Percentiles rank a stretch among this genome's conserved stretches.
phyloP scores from a whole-genome alignment of 2,888 invertebrate species.

The Calameuta filiformis region DNA sequence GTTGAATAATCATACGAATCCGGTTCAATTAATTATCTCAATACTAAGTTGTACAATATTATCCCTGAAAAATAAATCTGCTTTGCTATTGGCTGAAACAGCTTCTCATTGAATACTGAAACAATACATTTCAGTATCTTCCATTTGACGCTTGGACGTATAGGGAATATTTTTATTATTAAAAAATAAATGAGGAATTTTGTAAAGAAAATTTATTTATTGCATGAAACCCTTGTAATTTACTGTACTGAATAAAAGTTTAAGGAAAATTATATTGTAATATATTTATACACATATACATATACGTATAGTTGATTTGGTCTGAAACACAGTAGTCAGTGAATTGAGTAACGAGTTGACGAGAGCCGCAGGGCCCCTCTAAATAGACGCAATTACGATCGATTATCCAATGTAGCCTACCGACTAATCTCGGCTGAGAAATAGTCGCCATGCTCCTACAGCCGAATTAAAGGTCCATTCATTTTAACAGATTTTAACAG shows the following conservation, averaged over 20 bases:
- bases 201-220: neutral
- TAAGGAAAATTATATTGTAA: neutral
- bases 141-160: neutral
- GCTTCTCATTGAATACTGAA: neutral
- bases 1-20: neutral
- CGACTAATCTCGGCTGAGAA: slow-evolving; percentile 34
- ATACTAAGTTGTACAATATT: neutral
- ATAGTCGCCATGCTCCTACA: neutral
- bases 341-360: neutral
- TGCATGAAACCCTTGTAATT: neutral
- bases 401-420: slow-evolving; percentile 40
- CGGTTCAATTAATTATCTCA: neutral
- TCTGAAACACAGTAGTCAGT: neutral
- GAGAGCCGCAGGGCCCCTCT: slow-evolving; percentile 14
- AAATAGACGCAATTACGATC: slow-evolving; percentile 45
- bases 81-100: neutral
- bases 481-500: neutral
- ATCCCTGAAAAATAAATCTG: neutral
- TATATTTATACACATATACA: neutral
- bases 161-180: neutral
- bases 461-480: neutral
- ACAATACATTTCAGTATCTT: neutral
- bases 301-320: neutral
- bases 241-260: neutral
- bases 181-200: neutral